Percentiles rank a stretch among this genome's conserved stretches.
These are phyloP conservation scores for Vombatus ursinus DNA, from an alignment of 2,113 vertebrate genomes.

Conservation along the genomic window DNA sequence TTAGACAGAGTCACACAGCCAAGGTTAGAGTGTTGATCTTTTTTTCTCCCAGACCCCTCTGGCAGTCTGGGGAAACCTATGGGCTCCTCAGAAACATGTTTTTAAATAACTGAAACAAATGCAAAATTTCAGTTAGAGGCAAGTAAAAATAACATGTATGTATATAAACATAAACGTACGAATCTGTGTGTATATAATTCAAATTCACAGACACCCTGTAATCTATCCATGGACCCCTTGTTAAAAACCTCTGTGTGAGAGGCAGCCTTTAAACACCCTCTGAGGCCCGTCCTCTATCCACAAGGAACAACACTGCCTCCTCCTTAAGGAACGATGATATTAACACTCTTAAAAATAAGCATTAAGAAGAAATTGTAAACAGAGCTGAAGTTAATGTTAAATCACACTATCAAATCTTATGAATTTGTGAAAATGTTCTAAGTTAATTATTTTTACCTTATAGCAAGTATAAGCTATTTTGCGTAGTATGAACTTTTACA, in stretches of 20 bases:
- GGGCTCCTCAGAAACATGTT: background rate
- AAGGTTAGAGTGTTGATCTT: background rate
- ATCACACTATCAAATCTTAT: slow-evolving; percentile 11
- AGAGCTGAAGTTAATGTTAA: background rate
- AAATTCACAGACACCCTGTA: background rate
- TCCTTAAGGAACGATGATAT: background rate
- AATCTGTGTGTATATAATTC: background rate
- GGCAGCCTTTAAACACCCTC: background rate
- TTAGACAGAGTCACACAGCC: background rate
- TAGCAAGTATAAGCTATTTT: background rate
- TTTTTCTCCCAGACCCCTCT: background rate
- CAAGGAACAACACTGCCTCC: background rate
- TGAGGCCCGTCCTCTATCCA: background rate
- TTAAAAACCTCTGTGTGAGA: background rate
- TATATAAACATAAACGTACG: background rate
- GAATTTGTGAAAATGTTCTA: slow-evolving; percentile 18
- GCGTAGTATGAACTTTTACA: background rate
- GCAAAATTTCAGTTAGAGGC: background rate
- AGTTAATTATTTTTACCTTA: slow-evolving; percentile 17
- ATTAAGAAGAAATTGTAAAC: background rate
- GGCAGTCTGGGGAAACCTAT: background rate
- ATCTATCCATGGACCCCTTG: background rate
- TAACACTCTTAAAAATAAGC: background rate
- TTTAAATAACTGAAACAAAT: background rate
- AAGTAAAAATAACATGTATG: background rate